Percentiles rank a stretch among this genome's conserved stretches.
phyloP scores from a whole-genome alignment of 2,888 invertebrate genomes.

The Sminthurinus aureus region DNA sequence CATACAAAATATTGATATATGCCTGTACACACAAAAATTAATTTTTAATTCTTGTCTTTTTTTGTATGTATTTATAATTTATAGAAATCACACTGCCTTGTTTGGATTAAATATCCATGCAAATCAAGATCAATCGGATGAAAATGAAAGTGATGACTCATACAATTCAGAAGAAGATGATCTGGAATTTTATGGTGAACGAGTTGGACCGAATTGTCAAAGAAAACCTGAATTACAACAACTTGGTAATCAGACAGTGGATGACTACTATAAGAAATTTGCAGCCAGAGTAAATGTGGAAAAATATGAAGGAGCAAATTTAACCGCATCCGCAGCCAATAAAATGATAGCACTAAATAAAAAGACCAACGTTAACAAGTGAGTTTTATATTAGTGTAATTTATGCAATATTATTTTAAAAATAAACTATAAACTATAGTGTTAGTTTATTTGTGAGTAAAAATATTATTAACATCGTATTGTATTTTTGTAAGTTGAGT shows the following conservation, averaged over 20 bases:
- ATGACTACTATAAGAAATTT: slow-evolving; percentile 81
- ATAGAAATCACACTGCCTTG: slow-evolving; percentile 36
- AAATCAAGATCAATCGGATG: neutral
- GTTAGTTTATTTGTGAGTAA: neutral
- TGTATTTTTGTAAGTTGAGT: too few relatives aligned
- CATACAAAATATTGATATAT: too few relatives aligned
- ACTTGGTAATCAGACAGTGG: slow-evolving; percentile 68
- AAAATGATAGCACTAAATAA: slow-evolving; percentile 74
- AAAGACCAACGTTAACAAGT: slow-evolving; percentile 73
- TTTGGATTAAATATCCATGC: slow-evolving; percentile 30
- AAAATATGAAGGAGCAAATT: slow-evolving; percentile 74
- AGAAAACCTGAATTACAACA: slow-evolving; percentile 33
- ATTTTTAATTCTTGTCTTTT: neutral
- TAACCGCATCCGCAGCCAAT: slow-evolving; percentile 76
- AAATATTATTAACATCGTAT: too few relatives aligned
- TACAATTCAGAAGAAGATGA: slow-evolving; percentile 49
- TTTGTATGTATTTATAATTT: slow-evolving; percentile 10
- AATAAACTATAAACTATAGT: neutral
- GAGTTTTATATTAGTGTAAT: slow-evolving; percentile 37
- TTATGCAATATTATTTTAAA: neutral
- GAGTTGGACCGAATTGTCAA: slow-evolving; percentile 52
- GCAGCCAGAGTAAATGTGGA: slow-evolving; percentile 84
- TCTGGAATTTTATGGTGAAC: slow-evolving; percentile 45
- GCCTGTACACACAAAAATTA: neutral
- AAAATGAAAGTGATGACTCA: slow-evolving; percentile 33